Evolutionary conservation across 2,888 invertebrate genomes (phyloP).

Genomic region (Pinctada fucata): DNA sequence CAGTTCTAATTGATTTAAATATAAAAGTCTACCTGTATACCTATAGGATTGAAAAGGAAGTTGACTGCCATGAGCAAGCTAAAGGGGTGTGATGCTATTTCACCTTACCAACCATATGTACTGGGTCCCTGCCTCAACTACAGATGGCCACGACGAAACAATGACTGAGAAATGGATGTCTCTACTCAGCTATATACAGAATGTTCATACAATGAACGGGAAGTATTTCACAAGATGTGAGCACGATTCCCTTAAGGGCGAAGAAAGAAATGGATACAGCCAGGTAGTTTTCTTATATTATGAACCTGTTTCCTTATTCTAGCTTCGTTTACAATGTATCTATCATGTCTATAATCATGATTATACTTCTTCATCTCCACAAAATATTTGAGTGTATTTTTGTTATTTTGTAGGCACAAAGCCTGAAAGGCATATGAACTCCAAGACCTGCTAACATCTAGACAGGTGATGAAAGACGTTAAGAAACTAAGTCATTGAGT

Average conservation of each 20-base stretch:
- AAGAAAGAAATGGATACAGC: conserved; percentile 38
- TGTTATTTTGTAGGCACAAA: conserved; percentile 36
- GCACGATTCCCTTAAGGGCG: conserved; percentile 35
- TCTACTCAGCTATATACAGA: conserved; percentile 43
- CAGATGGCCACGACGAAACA: conserved; percentile 34
- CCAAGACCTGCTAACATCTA: conserved; percentile 20
- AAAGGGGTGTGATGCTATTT: conserved; percentile 33
- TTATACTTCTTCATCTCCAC: too few species aligned
- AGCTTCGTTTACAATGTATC: too few species aligned
- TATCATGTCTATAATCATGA: too few species aligned
- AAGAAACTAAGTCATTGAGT: conserved; percentile 43
- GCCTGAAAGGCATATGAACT: conserved; percentile 31
- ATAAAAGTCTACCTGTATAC: too few species aligned
- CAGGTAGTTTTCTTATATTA: conserved; percentile 43
- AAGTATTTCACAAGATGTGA: conserved; percentile 27
- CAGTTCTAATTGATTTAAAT: too few species aligned
- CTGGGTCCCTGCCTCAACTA: conserved; percentile 46
- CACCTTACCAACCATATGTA: conserved; percentile 46
- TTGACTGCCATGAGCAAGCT: conserved; percentile 32
- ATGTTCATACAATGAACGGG: conserved; percentile 42
- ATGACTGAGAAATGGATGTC: conserved; percentile 45
- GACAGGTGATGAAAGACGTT: conserved; percentile 37
- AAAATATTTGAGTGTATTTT: neutral
- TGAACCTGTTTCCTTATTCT: too few species aligned
- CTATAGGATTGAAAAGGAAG: conserved; percentile 45